Base-by-base conservation (phyloP, 2,797 vertebrate species). In the Eupleurogrammus muticus region DNA sequence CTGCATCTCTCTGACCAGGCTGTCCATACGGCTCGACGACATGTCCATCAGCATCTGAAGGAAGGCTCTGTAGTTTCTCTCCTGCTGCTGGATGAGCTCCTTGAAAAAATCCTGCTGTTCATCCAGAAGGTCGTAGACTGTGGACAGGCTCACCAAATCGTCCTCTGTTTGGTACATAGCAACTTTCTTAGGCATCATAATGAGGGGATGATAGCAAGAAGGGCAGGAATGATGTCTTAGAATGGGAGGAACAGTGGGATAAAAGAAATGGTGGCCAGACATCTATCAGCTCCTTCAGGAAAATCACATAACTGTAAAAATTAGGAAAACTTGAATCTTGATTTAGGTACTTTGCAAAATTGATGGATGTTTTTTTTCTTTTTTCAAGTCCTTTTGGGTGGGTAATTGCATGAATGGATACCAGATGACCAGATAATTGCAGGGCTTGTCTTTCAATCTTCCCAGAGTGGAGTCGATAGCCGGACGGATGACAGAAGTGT, bases 81-180 rank as follows among this genome's bases (percentile, higher is more conserved):
- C 93, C 83, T 94, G 94, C 74, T 93, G 92, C 83, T 92, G 86
- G 53, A 94, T 75, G 14, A 94, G 88, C 74, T 93, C 90, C 23
- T 58, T 87, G 81, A 91, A 95, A 77, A 88, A 90, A 73, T 87
- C 83, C 82, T 90, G 89, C 51, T 94, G 94, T 49, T 94, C 92
- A 0, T 94, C 92, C 75, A 95, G 70, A n/a, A 95, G 88, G 40
- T 95, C 90, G 2, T 92, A 92, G 28, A 94, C 70, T 0, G 89
- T 87, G n/a, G 89, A 84, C 60, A 92, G 61, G 53, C 87, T 90
- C 53, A 91, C 85, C 48, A 83, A 56, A 1, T 87, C 90, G 1
- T 93, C 90, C 46, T 93, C 90, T 16, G 73, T 14, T 1, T 83
- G 73, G 66, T 91, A 92, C 21, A 92, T 10, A 2, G 79, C 36